Evolutionary conservation across 2,797 vertebrate species (phyloP).

Genomic region (Margarornis squamiger): DNA sequence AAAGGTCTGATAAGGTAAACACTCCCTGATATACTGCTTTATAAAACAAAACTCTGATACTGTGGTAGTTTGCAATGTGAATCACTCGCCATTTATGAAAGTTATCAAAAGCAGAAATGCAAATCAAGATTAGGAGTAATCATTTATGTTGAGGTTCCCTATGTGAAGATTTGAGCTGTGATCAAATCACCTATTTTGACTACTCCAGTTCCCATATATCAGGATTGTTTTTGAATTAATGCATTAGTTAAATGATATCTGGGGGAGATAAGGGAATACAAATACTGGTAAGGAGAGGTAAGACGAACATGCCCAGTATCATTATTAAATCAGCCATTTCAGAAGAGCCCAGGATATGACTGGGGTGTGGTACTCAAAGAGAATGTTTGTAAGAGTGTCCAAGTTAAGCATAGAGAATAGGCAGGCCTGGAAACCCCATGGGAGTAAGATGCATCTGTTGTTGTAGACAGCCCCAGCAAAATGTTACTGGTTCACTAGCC

Average conservation of each 20-base stretch:
- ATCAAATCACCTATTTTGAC: not conserved
- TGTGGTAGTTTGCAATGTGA: not conserved
- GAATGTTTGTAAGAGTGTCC: constrained; percentile 3
- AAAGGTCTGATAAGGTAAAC: not conserved
- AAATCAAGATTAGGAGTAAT: not conserved
- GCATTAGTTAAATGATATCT: not conserved
- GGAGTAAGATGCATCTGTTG: constrained; percentile 49
- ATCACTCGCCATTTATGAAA: not conserved
- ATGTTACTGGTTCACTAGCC: constrained; percentile 50
- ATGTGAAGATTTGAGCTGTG: not conserved
- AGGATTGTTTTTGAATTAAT: not conserved
- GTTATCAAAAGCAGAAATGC: not conserved
- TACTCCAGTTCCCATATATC: not conserved
- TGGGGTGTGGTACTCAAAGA: constrained; percentile 29
- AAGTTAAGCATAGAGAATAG: constrained; percentile 49
- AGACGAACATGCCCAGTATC: not conserved
- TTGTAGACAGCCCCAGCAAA: constrained; percentile 44
- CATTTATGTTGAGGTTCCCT: not conserved
- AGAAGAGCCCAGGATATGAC: not conserved
- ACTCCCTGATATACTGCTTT: not conserved
- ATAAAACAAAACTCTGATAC: not conserved
- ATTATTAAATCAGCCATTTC: not conserved
- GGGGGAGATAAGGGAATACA: not conserved
- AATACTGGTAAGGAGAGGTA: not conserved
- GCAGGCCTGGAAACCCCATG: not conserved